Percentiles rank a stretch among this genome's conserved stretches.
These are phyloP conservation scores for Hyphantria cunea DNA, from an alignment of 1,140 invertebrate species.

Conservation along the genomic window DNA sequence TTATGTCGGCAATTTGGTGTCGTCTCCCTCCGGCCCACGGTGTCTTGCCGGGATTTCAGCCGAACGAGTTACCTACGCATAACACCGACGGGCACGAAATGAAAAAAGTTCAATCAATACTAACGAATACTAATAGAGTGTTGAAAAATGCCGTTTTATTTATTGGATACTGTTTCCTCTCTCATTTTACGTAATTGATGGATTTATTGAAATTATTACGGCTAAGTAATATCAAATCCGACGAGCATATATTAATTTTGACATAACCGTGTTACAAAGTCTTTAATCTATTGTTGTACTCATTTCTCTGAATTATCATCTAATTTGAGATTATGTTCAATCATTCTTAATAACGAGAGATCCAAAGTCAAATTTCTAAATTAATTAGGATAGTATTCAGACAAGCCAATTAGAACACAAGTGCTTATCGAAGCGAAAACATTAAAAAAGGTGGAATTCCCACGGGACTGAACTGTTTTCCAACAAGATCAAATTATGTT, in stretches of 20 bases:
- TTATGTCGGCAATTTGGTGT: conserved; percentile 60
- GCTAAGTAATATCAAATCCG: too few relatives aligned
- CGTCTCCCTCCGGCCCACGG: conserved; percentile 34
- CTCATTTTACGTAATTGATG: background rate
- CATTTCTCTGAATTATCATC: too few relatives aligned
- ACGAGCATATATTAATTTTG: too few relatives aligned
- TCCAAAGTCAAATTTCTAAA: too few relatives aligned
- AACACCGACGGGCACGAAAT: conserved; percentile 24
- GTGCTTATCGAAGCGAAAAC: background rate
- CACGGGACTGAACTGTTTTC: background rate
- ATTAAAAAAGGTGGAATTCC: conserved; percentile 2
- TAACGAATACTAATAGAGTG: conserved; percentile 23
- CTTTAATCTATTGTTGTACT: too few relatives aligned
- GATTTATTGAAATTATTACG: too few relatives aligned
- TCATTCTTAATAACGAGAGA: too few relatives aligned
- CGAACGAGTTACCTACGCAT: conserved; percentile 29
- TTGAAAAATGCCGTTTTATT: conserved; percentile 19
- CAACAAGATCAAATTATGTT: background rate
- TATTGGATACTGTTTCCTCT: conserved; percentile 7
- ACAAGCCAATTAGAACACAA: background rate
- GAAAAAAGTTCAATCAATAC: conserved; percentile 30
- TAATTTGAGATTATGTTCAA: too few relatives aligned
- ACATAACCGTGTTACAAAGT: too few relatives aligned
- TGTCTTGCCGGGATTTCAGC: conserved; percentile 37
- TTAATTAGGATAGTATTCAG: too few relatives aligned